phyloP scores from a whole-genome alignment of 92 coral and sea anemone genomes.

The Siderastrea siderea region DNA sequence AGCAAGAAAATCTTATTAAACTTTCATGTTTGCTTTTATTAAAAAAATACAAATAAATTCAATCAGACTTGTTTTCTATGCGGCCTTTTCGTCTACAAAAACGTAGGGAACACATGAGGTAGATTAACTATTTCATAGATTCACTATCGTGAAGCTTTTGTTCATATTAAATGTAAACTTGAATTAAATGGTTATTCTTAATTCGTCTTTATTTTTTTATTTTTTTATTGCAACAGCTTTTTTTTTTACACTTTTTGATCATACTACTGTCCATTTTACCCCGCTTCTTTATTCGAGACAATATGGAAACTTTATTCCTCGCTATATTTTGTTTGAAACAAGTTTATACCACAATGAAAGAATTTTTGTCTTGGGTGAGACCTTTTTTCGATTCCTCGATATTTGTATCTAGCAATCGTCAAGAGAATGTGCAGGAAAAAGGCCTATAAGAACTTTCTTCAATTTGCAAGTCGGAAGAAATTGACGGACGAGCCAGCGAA shows the following conservation, averaged over 20 bases:
- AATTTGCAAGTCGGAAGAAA: too few relatives aligned
- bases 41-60: constrained; percentile 3
- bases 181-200: too few relatives aligned
- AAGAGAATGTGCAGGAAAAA: too few relatives aligned
- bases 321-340: too few relatives aligned
- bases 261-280: background rate
- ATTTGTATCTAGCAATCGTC: too few relatives aligned
- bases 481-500: too few relatives aligned
- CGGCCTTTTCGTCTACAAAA: background rate
- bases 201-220: background rate
- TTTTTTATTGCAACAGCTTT: background rate
- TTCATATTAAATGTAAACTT: too few relatives aligned
- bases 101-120: background rate
- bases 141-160: background rate
- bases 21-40: constrained; percentile 7
- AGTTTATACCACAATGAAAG: too few relatives aligned
- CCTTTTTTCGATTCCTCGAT: too few relatives aligned
- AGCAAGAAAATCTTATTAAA: constrained; percentile 11
- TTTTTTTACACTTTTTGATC: background rate
- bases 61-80: background rate
- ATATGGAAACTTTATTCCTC: too few relatives aligned
- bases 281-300: background rate
- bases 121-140: background rate
- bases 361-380: too few relatives aligned
- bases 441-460: too few relatives aligned